phyloP scores from a whole-genome alignment of 2,888 invertebrate species.

The Nephrotoma guestfalica region DNA sequence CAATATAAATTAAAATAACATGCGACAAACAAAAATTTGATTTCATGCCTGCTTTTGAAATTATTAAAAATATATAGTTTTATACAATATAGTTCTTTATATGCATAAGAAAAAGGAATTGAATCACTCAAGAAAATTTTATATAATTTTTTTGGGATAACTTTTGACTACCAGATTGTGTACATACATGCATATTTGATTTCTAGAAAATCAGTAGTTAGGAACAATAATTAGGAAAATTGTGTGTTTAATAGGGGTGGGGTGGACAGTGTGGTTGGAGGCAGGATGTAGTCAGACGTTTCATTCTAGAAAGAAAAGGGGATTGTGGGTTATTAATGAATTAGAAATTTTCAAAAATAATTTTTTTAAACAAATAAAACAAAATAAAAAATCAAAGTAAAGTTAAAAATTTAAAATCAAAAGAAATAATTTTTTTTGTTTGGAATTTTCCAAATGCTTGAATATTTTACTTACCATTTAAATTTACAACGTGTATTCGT shows the following conservation, averaged over 20 bases:
- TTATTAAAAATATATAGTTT: background rate
- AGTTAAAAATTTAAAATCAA: background rate
- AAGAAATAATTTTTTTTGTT: background rate
- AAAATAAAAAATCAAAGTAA: background rate
- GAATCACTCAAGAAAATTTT: background rate
- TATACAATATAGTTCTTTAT: background rate
- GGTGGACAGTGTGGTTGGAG: too few species aligned
- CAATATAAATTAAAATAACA: background rate
- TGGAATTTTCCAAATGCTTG: background rate
- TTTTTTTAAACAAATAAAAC: background rate
- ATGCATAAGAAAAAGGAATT: background rate
- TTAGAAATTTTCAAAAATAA: too few species aligned
- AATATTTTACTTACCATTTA: background rate
- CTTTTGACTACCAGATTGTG: background rate
- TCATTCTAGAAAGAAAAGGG: background rate
- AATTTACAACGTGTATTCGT: background rate
- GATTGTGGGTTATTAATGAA: too few species aligned
- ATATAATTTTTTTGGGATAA: background rate
- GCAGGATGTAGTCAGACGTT: background rate
- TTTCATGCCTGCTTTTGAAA: background rate
- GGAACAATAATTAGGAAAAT: background rate
- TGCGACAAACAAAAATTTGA: background rate
- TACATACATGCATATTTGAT: background rate
- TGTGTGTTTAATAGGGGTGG: too few species aligned
- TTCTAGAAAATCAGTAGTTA: background rate